Percentiles rank a stretch among this genome's conserved stretches.
These are phyloP conservation scores for Epinotia ramella DNA, from an alignment of 2,888 invertebrate species.

Conservation along the genomic window DNA sequence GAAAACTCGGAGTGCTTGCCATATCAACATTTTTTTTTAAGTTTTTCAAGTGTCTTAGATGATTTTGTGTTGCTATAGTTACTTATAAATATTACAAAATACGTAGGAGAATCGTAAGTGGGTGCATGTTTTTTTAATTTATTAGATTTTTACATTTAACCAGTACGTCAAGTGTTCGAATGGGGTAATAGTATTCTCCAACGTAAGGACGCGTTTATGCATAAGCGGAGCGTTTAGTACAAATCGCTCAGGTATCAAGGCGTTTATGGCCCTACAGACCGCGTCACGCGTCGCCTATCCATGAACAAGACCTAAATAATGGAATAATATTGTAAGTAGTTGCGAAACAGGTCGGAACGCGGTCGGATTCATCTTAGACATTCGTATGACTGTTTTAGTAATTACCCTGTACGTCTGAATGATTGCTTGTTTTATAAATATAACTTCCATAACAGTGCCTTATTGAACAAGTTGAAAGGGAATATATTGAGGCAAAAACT, in stretches of 20 bases:
- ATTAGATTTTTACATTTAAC: slow-evolving; percentile 36
- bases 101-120: slow-evolving; percentile 30
- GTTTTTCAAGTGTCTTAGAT: not conserved
- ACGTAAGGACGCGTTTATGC: not conserved
- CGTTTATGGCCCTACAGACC: too few species aligned
- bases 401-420: not conserved
- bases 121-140: slow-evolving; percentile 44
- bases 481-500: not conserved
- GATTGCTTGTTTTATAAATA: slow-evolving; percentile 14
- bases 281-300: too few species aligned
- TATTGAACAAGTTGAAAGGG: slow-evolving; percentile 14
- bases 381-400: not conserved
- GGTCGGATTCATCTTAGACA: not conserved
- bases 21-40: too few species aligned
- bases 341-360: not conserved
- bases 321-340: not conserved
- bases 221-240: too few species aligned
- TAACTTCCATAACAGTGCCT: slow-evolving; percentile 39
- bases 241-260: too few species aligned
- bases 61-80: slow-evolving; percentile 20
- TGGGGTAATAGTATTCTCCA: not conserved
- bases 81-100: slow-evolving; percentile 31
- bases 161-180: not conserved
- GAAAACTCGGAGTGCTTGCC: not conserved
- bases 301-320: not conserved